Evolutionary conservation across 2,113 vertebrate species (phyloP).

Genomic region (Thomomys bottae): DNA sequence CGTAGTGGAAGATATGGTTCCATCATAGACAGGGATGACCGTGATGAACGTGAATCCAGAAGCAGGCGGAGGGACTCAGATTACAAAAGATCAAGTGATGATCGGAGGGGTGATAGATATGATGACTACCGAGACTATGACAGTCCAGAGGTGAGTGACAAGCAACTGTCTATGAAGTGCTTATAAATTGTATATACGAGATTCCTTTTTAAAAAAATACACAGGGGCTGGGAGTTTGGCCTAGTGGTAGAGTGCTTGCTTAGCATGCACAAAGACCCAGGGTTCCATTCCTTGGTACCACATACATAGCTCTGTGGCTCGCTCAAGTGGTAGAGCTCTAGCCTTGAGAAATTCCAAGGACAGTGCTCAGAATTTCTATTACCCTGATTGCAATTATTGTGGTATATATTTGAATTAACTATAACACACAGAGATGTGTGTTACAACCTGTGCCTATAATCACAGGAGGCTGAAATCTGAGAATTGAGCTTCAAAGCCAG

Average conservation of each 20-base stretch:
- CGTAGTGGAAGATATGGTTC: conserved; percentile 96
- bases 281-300: too few species aligned
- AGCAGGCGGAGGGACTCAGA: conserved; percentile 92
- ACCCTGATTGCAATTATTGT: neutral
- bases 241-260: too few species aligned
- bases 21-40: conserved; percentile 92
- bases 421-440: neutral
- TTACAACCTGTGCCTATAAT: too few species aligned
- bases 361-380: neutral
- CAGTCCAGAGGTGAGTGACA: conserved; percentile 86
- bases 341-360: too few species aligned
- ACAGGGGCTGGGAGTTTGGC: too few species aligned
- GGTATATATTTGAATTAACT: neutral
- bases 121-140: conserved; percentile 94
- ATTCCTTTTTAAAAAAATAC: neutral
- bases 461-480: too few species aligned
- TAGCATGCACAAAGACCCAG: too few species aligned
- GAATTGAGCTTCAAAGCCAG: too few species aligned
- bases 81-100: conserved; percentile 93
- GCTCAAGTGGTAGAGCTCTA: too few species aligned
- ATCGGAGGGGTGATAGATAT: conserved; percentile 92
- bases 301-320: too few species aligned
- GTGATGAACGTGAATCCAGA: conserved; percentile 90
- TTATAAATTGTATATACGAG: neutral
- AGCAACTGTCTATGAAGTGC: neutral